Conservation (phyloP, 2,797 vertebrate species). For the Jordanella pulchra region DNA sequence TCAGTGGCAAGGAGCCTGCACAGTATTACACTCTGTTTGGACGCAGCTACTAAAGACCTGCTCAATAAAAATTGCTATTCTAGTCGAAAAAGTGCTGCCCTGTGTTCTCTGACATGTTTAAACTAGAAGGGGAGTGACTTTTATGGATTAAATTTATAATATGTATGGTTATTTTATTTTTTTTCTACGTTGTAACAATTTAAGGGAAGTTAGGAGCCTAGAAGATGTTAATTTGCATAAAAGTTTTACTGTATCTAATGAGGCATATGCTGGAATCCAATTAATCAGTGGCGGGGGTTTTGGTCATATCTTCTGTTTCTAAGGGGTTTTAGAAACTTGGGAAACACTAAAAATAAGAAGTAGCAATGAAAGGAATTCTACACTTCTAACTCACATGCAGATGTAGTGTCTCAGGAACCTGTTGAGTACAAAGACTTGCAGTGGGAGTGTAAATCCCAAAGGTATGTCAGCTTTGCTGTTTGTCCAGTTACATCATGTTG, state of each 20-base stretch:
- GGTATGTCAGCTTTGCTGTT: conserved; percentile 21
- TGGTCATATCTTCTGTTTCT: not conserved
- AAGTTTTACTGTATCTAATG: not conserved
- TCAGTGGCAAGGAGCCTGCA: conserved; percentile 89
- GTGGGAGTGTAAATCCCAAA: conserved; percentile 3
- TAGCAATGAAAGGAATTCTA: not conserved
- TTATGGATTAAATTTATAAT: conserved; percentile 13
- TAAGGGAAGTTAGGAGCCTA: not conserved
- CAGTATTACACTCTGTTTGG: conserved; percentile 95
- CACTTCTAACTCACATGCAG: conserved; percentile 25
- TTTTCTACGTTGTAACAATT: not conserved
- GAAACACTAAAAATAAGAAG: not conserved
- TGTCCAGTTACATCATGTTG: conserved; percentile 10
- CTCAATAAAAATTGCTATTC: conserved; percentile 5
- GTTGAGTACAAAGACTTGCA: conserved; percentile 34
- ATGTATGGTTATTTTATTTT: conserved; percentile 3
- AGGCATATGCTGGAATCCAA: not conserved
- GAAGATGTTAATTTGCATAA: not conserved
- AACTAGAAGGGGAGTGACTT: conserved; percentile 6
- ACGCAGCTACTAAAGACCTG: conserved; percentile 87
- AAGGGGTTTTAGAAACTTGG: conserved; percentile 2
- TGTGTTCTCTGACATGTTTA: conserved; percentile 2
- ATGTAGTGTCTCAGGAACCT: conserved; percentile 63
- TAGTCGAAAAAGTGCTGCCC: conserved; percentile 51
- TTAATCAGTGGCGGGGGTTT: not conserved